phyloP scores from a whole-genome alignment of 1,140 invertebrate species.

The Bombus breviceps region DNA sequence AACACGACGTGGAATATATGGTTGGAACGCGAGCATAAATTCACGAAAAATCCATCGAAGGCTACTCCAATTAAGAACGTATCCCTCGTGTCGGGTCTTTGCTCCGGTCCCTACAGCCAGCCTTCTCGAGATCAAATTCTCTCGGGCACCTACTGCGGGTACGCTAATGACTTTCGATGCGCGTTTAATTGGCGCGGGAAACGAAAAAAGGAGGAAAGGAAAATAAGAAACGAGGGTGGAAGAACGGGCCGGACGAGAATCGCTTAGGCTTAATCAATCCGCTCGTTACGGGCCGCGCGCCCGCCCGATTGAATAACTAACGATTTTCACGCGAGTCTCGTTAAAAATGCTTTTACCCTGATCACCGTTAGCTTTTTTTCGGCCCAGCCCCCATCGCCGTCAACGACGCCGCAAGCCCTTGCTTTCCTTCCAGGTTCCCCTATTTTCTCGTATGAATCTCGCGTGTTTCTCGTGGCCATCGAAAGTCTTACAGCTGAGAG shows the following conservation, averaged over 20 bases:
- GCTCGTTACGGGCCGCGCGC: conserved; percentile 63
- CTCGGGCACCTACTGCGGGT: conserved; percentile 34
- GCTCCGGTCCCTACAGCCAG: conserved; percentile 18
- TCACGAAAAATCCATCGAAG: conserved; percentile 44
- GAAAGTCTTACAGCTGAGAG: not conserved
- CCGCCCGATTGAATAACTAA: conserved; percentile 68
- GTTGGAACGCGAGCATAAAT: conserved; percentile 16
- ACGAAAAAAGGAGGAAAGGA: conserved; percentile 47
- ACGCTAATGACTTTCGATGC: conserved; percentile 67
- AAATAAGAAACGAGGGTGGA: conserved; percentile 57
- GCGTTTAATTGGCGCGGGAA: conserved; percentile 70
- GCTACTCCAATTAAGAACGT: conserved; percentile 58
- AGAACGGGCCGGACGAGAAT: conserved; percentile 33
- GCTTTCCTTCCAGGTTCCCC: not conserved
- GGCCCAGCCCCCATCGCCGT: not conserved
- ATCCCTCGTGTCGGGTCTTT: conserved; percentile 35
- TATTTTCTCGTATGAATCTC: not conserved
- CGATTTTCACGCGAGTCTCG: conserved; percentile 67
- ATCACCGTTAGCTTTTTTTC: conserved; percentile 52
- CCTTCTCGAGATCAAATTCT: conserved; percentile 45
- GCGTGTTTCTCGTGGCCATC: not conserved
- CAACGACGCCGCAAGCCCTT: too few species aligned
- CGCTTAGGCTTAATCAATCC: conserved; percentile 71
- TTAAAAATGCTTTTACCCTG: conserved; percentile 71
- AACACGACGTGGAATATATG: not conserved